These are phyloP conservation scores for Rhopalosiphum nymphaeae DNA, from an alignment of 2,888 invertebrate species.

Conservation along the genomic window DNA sequence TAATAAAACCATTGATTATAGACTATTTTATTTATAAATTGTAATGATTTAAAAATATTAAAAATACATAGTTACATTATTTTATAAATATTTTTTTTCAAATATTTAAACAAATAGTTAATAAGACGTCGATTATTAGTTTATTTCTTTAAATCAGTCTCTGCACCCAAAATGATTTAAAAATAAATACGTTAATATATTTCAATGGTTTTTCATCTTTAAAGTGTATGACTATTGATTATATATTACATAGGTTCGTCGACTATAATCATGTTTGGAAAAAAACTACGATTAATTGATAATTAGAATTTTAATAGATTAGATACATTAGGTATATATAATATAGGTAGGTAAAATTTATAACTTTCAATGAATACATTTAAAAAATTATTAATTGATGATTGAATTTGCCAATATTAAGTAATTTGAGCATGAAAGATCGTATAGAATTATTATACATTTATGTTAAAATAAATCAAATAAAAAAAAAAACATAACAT, in stretches of 20 bases:
- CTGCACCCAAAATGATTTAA: too few relatives aligned
- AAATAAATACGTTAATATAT: too few relatives aligned
- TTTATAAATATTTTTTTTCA: too few relatives aligned
- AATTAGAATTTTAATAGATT: background rate
- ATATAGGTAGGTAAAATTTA: background rate
- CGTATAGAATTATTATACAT: background rate
- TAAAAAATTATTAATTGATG: background rate
- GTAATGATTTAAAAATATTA: too few relatives aligned
- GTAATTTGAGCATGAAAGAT: background rate
- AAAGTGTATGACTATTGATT: too few relatives aligned
- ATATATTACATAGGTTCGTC: background rate
- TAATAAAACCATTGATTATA: too few relatives aligned
- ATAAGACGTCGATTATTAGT: too few relatives aligned
- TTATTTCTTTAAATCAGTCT: too few relatives aligned
- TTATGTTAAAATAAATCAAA: background rate
- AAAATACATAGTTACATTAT: too few relatives aligned
- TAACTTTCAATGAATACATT: background rate
- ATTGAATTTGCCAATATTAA: background rate
- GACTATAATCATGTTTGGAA: background rate
- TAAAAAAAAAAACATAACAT: background rate
- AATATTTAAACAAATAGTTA: too few relatives aligned
- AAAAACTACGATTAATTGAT: background rate
- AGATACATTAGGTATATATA: background rate
- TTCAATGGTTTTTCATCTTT: too few relatives aligned
- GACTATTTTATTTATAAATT: too few relatives aligned